Percentiles rank a stretch among this genome's conserved stretches.
These are phyloP conservation scores for Luehdorfia chinensis DNA, from an alignment of 1,140 invertebrate genomes.

Conservation along the genomic window DNA sequence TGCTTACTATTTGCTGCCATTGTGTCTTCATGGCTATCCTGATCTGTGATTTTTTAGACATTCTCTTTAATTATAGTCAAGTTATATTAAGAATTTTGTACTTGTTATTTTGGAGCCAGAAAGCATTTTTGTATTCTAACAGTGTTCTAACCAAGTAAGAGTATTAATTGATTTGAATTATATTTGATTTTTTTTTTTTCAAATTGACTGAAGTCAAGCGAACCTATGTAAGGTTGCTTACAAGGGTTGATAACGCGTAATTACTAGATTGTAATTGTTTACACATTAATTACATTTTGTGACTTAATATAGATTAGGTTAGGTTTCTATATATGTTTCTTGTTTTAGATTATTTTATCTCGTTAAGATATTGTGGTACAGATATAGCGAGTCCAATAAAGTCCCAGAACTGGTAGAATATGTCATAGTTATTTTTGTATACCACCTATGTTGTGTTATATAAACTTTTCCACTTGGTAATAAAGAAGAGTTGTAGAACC, in stretches of 20 bases:
- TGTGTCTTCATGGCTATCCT: background rate
- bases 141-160: background rate
- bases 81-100: too few relatives aligned
- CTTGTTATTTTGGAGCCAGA: background rate
- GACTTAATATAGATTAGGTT: background rate
- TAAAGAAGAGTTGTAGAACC: too few relatives aligned
- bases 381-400: background rate
- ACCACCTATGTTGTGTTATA: background rate
- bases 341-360: too few relatives aligned
- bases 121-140: background rate
- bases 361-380: background rate
- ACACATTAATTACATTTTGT: background rate
- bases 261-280: background rate
- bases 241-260: background rate
- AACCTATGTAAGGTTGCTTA: background rate
- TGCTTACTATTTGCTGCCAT: background rate
- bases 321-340: background rate
- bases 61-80: slow-evolving; percentile 1
- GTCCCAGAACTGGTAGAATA: slow-evolving; percentile 2
- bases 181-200: background rate
- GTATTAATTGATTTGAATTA: too few relatives aligned
- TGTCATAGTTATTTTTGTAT: background rate
- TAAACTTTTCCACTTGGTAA: background rate
- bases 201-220: too few relatives aligned
- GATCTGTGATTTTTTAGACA: slow-evolving; percentile 18